Base-by-base conservation (phyloP, 1,140 invertebrate genomes). In the Eufriesea mexicana region DNA sequence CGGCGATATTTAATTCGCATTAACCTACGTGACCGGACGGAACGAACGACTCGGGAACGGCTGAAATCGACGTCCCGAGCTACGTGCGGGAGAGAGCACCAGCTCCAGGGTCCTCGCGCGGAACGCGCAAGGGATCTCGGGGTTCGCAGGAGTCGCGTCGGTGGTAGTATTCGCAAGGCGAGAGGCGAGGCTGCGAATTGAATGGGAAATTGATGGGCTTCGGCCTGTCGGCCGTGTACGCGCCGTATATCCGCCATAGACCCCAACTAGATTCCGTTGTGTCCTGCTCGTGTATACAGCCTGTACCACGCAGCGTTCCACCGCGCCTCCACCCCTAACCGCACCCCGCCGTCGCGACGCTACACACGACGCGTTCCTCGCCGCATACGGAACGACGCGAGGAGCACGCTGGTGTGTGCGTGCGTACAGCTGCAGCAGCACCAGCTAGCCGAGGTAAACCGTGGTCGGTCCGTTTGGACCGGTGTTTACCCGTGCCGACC, bases 191-290 rank as follows among this genome's bases (percentile, higher is more conserved):
- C 83, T 83, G 59, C 82, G 87, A 90, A 91, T 91, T 90, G 90
- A 91, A 91, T 91, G 89, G 89, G 90, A 91, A 90, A 91, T 91
- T 91, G 90, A 91, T 91, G 90, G 90, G 90, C 87, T 86, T 89
- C 84, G 83, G 79, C 84, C 86, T 91, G 90, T 90, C 90, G 87
- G 84, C 81, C 78, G 74, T 90, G 85, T 89, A 90, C 85, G 85
- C 88, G 76, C 12, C 83, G 77, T 83, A 83, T 84, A 90, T 90
- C 87, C 89, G 85, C 84, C 80, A 80, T 85, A 86, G 84, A 87
- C 79, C 79, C 59, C 74, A 45, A 57, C 81, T 83, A 82, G 84
- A 86, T 85, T 88, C 89, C 85, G 85, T 90, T 89, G 86, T 91
- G 86, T 90, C 83, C 88, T 68, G 79, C 66, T 2, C 66, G 73